These are phyloP conservation scores for Dunckerocampus dactyliophorus DNA, from an alignment of 2,113 vertebrate genomes.

Conservation along the genomic window DNA sequence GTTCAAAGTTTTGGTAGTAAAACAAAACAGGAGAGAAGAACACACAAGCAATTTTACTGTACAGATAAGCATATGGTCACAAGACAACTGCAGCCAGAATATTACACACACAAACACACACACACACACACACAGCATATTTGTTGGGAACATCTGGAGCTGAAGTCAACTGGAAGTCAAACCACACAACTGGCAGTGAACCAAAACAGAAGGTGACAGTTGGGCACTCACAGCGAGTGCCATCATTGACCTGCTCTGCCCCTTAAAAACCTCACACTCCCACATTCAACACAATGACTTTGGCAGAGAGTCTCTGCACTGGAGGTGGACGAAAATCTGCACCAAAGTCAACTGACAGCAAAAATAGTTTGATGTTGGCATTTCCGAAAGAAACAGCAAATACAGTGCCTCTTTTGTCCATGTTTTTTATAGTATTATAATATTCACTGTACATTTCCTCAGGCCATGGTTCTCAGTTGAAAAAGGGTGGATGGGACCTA, in stretches of 20 bases:
- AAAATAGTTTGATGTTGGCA: slow-evolving; percentile 24
- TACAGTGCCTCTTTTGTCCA: too few relatives aligned
- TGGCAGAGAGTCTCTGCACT: slow-evolving; percentile 43
- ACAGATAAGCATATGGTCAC: slow-evolving; percentile 23
- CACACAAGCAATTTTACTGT: slow-evolving; percentile 6
- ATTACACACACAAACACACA: slow-evolving; percentile 14
- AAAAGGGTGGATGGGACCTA: too few relatives aligned
- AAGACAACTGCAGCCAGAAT: slow-evolving; percentile 10
- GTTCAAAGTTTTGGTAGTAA: slow-evolving; percentile 4
- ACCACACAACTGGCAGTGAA: slow-evolving; percentile 44
- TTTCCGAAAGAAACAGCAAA: background rate
- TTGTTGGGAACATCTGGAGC: slow-evolving; percentile 70
- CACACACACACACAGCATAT: slow-evolving; percentile 29
- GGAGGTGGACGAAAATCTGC: slow-evolving; percentile 25
- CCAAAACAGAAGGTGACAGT: slow-evolving; percentile 54
- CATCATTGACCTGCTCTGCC: slow-evolving; percentile 26
- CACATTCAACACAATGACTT: slow-evolving; percentile 55
- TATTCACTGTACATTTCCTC: too few relatives aligned
- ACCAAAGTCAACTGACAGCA: slow-evolving; percentile 39
- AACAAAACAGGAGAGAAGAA: slow-evolving; percentile 13
- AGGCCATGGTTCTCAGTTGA: background rate
- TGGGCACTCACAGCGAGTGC: slow-evolving; percentile 41
- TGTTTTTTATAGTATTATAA: too few relatives aligned
- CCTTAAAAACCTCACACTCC: slow-evolving; percentile 19
- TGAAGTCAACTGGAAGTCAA: slow-evolving; percentile 67